phyloP scores from a whole-genome alignment of 2,888 invertebrate genomes.

The Atrina japonica region DNA sequence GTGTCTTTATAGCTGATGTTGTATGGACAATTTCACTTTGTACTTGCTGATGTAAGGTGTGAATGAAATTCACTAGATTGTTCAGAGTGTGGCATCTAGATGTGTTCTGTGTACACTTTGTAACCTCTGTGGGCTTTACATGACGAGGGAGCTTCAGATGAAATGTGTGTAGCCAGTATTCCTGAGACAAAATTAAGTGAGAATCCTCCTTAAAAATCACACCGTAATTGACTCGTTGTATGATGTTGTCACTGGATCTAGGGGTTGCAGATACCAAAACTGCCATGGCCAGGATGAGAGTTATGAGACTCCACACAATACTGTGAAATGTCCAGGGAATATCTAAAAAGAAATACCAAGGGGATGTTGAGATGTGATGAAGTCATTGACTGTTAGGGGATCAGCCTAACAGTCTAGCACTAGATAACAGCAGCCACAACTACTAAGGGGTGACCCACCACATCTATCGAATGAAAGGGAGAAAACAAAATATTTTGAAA shows the following conservation, averaged over 20 bases:
- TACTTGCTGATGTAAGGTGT: slow-evolving; percentile 6
- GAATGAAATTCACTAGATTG: slow-evolving; percentile 13
- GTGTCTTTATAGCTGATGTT: not conserved
- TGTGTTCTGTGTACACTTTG: not conserved
- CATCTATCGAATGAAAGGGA: not conserved
- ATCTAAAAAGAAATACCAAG: not conserved
- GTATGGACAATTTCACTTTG: not conserved
- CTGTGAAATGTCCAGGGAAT: not conserved
- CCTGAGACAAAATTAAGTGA: slow-evolving; percentile 9
- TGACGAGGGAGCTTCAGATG: not conserved
- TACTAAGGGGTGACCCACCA: not conserved
- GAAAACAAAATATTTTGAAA: not conserved
- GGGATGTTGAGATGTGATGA: not conserved
- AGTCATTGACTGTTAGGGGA: slow-evolving; percentile 7
- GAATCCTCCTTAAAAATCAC: slow-evolving; percentile 21
- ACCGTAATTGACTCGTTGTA: slow-evolving; percentile 26
- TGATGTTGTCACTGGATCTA: not conserved
- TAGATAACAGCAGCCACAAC: slow-evolving; percentile 4
- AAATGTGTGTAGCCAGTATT: slow-evolving; percentile 23
- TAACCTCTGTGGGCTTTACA: not conserved
- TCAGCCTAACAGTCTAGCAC: slow-evolving; percentile 16
- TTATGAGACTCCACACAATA: not conserved
- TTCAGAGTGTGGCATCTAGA: not conserved
- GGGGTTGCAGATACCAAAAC: not conserved
- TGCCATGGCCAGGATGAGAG: not conserved